A percentile compares a stretch with the other conserved stretches of the same genome.
These are phyloP conservation scores for Diaphora mendica DNA, from an alignment of 2,888 invertebrate genomes.

Conservation along the genomic window DNA sequence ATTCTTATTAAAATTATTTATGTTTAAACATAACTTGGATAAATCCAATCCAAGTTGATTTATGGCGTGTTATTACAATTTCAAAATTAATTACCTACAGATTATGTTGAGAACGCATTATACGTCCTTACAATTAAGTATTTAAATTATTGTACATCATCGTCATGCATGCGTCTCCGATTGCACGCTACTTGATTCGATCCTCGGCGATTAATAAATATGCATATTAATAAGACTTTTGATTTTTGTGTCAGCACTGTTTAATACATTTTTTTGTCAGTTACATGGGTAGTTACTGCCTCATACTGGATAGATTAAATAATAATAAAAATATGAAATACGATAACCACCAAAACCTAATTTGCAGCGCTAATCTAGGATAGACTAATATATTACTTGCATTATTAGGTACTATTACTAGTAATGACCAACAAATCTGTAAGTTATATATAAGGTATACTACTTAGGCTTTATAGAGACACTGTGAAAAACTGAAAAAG, in stretches of 20 bases:
- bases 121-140: not conserved
- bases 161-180: too few species aligned
- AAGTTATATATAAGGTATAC: too few species aligned
- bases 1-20: slow-evolving; percentile 13
- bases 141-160: too few species aligned
- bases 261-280: not conserved
- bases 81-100: not conserved
- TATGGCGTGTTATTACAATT: not conserved
- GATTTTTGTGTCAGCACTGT: not conserved
- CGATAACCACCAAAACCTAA: too few species aligned
- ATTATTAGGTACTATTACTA: not conserved
- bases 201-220: not conserved
- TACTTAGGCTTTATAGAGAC: too few species aligned
- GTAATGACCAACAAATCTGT: not conserved
- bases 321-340: too few species aligned
- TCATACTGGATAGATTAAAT: too few species aligned
- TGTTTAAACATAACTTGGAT: not conserved
- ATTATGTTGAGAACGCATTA: not conserved
- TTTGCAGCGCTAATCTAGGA: too few species aligned
- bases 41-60: not conserved
- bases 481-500: too few species aligned
- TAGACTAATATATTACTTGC: not conserved
- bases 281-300: not conserved
- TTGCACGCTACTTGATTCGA: too few species aligned
- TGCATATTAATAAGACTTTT: not conserved